These are phyloP conservation scores for Agonopterix subpropinquella DNA, from an alignment of 2,888 invertebrate species.

Conservation along the genomic window DNA sequence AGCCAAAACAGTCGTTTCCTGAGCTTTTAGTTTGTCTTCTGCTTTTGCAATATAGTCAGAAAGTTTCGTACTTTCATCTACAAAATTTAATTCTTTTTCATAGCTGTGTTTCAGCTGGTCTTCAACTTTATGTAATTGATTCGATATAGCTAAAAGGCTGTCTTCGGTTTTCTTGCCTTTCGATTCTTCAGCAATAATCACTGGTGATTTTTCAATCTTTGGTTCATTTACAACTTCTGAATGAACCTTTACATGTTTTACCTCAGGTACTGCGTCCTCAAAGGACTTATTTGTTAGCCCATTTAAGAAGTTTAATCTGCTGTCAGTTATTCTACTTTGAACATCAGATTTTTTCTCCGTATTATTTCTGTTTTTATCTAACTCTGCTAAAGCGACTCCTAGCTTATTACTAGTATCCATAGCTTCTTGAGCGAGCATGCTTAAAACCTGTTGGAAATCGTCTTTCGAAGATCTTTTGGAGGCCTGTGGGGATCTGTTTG, in stretches of 20 bases:
- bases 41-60: constrained; percentile 37
- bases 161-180: constrained; percentile 68
- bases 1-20: constrained; percentile 37
- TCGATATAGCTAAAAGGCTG: constrained; percentile 65
- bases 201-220: constrained; percentile 17
- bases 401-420: constrained; percentile 83
- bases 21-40: constrained; percentile 39
- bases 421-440: constrained; percentile 84
- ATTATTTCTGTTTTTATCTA: constrained; percentile 67
- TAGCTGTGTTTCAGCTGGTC: constrained; percentile 64
- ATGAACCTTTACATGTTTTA: constrained; percentile 39
- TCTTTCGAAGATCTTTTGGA: constrained; percentile 64
- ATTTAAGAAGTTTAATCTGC: constrained; percentile 66
- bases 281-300: constrained; percentile 51
- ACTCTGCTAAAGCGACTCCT: constrained; percentile 79
- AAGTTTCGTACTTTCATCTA: constrained; percentile 48
- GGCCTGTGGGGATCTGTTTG: constrained; percentile 72
- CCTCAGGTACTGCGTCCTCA: constrained; percentile 35
- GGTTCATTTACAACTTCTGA: constrained; percentile 31
- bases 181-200: constrained; percentile 22
- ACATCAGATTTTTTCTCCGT: constrained; percentile 56
- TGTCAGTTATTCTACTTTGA: constrained; percentile 66
- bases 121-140: constrained; percentile 67
- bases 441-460: constrained; percentile 81
- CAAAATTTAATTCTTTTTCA: constrained; percentile 60